Conservation (phyloP, 2,888 invertebrate species). For the Iselma pallidipennis region DNA sequence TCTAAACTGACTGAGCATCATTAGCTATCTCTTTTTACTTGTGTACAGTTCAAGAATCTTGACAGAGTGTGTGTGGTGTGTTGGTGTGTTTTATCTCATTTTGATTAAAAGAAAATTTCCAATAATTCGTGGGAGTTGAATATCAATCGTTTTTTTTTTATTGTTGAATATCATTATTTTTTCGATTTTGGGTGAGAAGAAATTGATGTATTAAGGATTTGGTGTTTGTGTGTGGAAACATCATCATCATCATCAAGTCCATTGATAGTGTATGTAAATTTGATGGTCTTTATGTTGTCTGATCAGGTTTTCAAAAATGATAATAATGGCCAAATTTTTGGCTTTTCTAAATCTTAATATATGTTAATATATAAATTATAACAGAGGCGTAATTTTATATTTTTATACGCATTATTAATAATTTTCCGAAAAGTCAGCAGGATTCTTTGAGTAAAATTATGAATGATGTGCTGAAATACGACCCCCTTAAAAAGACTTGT, state of each 20-base stretch:
- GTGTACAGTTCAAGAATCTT: slow-evolving; percentile 38
- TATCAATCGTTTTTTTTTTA: too few relatives aligned
- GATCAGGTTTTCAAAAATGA: background rate
- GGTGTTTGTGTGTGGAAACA: too few relatives aligned
- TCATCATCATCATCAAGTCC: background rate
- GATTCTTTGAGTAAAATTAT: background rate
- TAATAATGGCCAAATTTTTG: background rate
- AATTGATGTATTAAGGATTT: too few relatives aligned
- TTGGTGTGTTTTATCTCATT: slow-evolving; percentile 36
- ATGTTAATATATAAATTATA: background rate
- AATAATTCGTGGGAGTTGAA: background rate
- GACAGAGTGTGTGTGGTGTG: slow-evolving; percentile 34
- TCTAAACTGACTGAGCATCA: slow-evolving; percentile 39
- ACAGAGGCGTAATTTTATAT: background rate
- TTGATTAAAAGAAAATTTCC: background rate
- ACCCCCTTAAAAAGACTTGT: background rate
- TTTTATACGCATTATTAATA: background rate
- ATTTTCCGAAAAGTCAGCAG: background rate
- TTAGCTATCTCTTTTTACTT: slow-evolving; percentile 45
- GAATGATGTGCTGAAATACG: background rate
- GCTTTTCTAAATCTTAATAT: background rate
- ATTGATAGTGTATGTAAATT: background rate
- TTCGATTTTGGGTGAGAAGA: too few relatives aligned
- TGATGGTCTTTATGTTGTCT: background rate
- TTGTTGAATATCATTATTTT: too few relatives aligned